Evolutionary conservation across 1,140 invertebrate species (phyloP), one percentile per base, ranked within the genome.

Genomic region (Drosophila jambulina): DNA sequence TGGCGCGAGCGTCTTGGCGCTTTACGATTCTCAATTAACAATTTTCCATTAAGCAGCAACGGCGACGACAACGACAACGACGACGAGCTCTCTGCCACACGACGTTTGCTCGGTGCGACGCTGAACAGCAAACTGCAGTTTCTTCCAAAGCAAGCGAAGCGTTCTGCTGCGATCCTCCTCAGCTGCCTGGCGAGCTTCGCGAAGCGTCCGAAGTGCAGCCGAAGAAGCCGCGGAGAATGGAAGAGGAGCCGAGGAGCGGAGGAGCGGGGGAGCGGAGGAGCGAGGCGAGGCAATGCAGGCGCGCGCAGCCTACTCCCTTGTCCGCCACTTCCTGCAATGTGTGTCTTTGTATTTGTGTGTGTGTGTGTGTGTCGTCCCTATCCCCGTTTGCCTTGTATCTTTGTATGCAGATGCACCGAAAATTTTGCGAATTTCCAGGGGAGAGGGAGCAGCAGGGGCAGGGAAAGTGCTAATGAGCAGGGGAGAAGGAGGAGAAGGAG

Each of bases 71-170:
- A 34, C 12, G 12, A 23, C 43, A 23, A 46, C 23, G 1, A 29
- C 49, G 51, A 61, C 64, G 53, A 49, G 65, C 29, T 21, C 17
- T 43, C 21, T 57, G 58, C 69, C 68, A 70, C 70, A 71, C 80
- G 74, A 82, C 83, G 84, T 88, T 81, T 81, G 78, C 49, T 79
- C 86, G 64, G 54, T 85, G 86, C 85, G 85, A 90, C 82, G 85
- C 82, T 80, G 71, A 90, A 82, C 71, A 63, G 70, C 61, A 82
- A 90, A 90, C 85, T 90, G 85, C 85, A 88, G 56, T 78, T 67
- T 54, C 29, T 34, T 40, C 21, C 51, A 46, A 65, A 19, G 53
- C 53, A 21, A 51, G 54, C 23, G 51, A 54, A 6, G 13, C 51
- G 15, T 54, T 34, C 23, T 29, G 23, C 25, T 25, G 45, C 40